phyloP scores from a whole-genome alignment of 2,113 vertebrate species.

The cattle (Bos taurus) region DNA sequence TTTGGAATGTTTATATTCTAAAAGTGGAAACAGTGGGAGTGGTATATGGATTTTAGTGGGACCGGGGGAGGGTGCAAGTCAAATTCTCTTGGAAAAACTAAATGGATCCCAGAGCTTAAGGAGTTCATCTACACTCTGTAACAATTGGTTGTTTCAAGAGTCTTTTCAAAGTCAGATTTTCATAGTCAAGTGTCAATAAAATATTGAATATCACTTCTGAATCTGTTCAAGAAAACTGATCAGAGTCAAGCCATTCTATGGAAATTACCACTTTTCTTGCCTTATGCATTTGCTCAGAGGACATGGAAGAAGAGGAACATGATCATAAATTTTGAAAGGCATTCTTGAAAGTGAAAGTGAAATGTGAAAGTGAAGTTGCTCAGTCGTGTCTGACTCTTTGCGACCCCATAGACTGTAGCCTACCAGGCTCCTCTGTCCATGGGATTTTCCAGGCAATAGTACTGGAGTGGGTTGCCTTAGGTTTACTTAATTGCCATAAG shows the following conservation, averaged over 20 bases:
- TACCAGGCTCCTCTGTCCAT: too few species aligned
- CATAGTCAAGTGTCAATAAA: not conserved
- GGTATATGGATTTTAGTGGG: not conserved
- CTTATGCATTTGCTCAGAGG: not conserved
- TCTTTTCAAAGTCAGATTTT: not conserved
- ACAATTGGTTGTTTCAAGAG: not conserved
- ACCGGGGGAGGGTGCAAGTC: not conserved
- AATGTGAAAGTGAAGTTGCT: too few species aligned
- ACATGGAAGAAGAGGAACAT: not conserved
- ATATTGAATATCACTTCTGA: not conserved
- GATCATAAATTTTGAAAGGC: slow-evolving; percentile 4
- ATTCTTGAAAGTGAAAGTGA: not conserved
- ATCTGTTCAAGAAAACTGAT: not conserved
- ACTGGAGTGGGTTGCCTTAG: not conserved
- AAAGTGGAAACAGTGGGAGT: not conserved
- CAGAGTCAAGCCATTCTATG: not conserved
- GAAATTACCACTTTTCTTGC: not conserved
- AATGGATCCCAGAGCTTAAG: not conserved
- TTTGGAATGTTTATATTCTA: slow-evolving; percentile 6
- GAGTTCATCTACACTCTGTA: not conserved
- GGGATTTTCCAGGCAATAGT: too few species aligned
- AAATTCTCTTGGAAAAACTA: not conserved
- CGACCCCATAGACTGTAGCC: too few species aligned
- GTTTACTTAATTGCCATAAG: not conserved
- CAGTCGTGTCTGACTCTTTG: too few species aligned